Conservation (phyloP, 2,797 vertebrate species). For the Enteromius thamalakanensis region DNA sequence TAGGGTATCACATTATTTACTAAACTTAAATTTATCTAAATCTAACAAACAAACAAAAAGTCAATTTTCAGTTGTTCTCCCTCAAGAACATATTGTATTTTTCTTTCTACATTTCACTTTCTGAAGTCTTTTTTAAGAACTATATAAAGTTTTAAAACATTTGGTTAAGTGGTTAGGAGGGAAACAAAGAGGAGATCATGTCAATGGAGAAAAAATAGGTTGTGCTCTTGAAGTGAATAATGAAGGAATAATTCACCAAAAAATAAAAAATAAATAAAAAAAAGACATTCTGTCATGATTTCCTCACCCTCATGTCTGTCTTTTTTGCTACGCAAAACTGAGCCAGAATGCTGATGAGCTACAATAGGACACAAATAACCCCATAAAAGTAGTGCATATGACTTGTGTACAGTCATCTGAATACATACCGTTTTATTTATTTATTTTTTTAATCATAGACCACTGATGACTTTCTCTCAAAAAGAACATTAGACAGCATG, state of each 20-base stretch:
- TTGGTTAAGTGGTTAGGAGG: slow-evolving; percentile 28
- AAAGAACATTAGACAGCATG: background rate
- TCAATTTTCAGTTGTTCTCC: background rate
- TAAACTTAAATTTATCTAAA: background rate
- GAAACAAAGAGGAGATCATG: slow-evolving; percentile 35
- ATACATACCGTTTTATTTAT: too few relatives aligned
- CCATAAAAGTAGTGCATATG: background rate
- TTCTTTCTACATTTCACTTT: background rate
- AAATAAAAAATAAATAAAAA: background rate
- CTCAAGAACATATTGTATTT: background rate
- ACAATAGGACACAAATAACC: background rate
- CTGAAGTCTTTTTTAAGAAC: background rate
- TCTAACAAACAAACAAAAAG: background rate
- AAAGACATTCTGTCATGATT: background rate
- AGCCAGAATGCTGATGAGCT: background rate
- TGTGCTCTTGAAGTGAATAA: background rate
- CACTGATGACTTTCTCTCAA: background rate
- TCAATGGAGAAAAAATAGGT: slow-evolving; percentile 31
- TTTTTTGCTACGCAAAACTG: background rate
- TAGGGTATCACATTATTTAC: background rate
- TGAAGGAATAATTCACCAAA: background rate
- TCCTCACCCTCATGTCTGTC: slow-evolving; percentile 6
- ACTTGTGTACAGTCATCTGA: background rate
- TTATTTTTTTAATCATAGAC: background rate
- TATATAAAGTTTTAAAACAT: background rate